phyloP scores from a whole-genome alignment of 2,797 vertebrate species.

The Enteromius mattozi region DNA sequence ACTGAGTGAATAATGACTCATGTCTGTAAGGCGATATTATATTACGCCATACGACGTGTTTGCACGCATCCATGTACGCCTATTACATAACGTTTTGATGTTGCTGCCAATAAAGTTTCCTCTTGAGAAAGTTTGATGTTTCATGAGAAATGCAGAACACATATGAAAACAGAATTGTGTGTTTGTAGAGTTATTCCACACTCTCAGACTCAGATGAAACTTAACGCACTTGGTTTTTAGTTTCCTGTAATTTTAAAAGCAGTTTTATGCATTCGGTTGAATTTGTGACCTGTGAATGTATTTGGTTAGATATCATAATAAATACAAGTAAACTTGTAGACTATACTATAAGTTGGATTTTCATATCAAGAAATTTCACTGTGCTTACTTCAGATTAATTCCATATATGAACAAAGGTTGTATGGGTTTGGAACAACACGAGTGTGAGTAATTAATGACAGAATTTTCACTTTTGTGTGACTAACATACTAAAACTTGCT shows the following conservation, averaged over 20 bases:
- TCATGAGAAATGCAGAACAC: neutral
- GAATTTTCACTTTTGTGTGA: no score
- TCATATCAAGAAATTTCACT: neutral
- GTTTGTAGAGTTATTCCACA: neutral
- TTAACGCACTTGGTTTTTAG: neutral
- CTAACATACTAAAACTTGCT: no score
- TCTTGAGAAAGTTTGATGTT: conserved; percentile 18
- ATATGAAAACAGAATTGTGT: neutral
- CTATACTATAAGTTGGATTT: neutral
- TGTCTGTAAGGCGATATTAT: neutral
- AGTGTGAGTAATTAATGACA: no score
- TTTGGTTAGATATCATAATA: neutral
- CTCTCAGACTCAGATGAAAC: neutral
- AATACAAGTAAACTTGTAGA: no score
- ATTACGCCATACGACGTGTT: neutral
- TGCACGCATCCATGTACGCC: neutral
- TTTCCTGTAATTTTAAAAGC: neutral
- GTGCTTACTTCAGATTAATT: neutral
- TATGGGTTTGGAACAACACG: no score
- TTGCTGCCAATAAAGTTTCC: conserved; percentile 33
- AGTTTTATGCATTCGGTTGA: neutral
- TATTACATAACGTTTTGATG: conserved; percentile 13
- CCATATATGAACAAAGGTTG: no score
- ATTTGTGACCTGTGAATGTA: neutral
- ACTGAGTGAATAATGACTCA: conserved; percentile 16